phyloP scores from a whole-genome alignment of 2,888 invertebrate species.

The Parthenolecanium corni region DNA sequence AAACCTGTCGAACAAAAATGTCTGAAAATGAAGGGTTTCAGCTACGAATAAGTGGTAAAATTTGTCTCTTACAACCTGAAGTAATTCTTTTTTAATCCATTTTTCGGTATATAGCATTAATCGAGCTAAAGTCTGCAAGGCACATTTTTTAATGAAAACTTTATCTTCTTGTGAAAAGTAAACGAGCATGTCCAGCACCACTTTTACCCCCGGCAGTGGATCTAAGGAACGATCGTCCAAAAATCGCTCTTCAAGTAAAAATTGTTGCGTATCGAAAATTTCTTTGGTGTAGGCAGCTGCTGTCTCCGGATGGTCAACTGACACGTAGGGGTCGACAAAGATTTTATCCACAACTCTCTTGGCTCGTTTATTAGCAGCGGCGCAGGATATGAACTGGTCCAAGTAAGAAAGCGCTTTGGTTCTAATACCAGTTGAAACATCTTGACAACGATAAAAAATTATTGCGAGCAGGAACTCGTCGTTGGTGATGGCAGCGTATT shows the following conservation, averaged over 20 bases:
- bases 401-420: constrained; percentile 19
- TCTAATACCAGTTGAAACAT: constrained; percentile 3
- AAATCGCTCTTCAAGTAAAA: constrained; percentile 1
- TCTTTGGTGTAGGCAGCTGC: background rate
- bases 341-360: constrained; percentile 13
- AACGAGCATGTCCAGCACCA: constrained; percentile 4
- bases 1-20: background rate
- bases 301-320: background rate
- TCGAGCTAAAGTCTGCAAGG: constrained; percentile 4
- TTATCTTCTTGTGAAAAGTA: constrained; percentile 24
- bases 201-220: constrained; percentile 16
- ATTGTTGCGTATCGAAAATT: constrained; percentile 19
- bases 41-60: background rate
- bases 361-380: background rate
- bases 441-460: constrained; percentile 18
- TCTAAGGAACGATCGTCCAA: constrained; percentile 5
- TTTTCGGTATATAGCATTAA: background rate
- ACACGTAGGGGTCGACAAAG: constrained; percentile 3
- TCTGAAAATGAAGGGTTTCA: background rate
- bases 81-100: constrained; percentile 12
- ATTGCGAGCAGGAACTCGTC: constrained; percentile 14
- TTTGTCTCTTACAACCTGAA: constrained; percentile 1
- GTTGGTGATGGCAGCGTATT: constrained; percentile 15
- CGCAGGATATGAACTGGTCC: constrained; percentile 9
- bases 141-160: constrained; percentile 14